phyloP scores from a whole-genome alignment of 2,113 vertebrate genomes.

The Aegotheles bennettii region DNA sequence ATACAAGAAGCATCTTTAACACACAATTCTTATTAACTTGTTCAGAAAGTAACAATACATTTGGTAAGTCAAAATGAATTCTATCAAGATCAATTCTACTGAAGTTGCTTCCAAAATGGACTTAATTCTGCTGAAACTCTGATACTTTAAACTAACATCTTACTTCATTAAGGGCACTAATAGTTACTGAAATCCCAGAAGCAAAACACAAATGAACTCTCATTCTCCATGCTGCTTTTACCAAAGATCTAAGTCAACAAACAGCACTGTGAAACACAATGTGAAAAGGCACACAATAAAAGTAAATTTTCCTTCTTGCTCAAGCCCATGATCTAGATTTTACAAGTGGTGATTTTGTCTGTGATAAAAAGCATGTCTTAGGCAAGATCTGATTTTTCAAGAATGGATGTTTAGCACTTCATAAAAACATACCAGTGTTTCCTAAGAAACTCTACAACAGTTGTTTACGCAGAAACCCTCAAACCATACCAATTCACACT shows the following conservation, averaged over 20 bases:
- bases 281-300: not conserved
- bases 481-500: not conserved
- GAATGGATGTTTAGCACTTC: not conserved
- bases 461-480: not conserved
- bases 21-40: not conserved
- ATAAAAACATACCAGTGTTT: rapidly evolving
- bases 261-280: not conserved
- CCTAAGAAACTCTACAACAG: not conserved
- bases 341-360: not conserved
- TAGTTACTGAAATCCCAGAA: conserved; percentile 31
- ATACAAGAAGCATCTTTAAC: not conserved
- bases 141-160: conserved; percentile 20
- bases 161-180: not conserved
- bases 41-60: not conserved
- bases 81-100: not conserved
- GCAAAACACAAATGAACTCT: not conserved
- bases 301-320: not conserved
- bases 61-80: not conserved
- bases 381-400: not conserved
- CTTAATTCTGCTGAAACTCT: not conserved
- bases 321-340: not conserved
- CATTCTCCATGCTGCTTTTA: not conserved
- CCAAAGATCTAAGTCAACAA: conserved; percentile 26
- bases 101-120: not conserved
- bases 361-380: not conserved